phyloP scores from a whole-genome alignment of 2,113 vertebrate species.

The Platanista minor region DNA sequence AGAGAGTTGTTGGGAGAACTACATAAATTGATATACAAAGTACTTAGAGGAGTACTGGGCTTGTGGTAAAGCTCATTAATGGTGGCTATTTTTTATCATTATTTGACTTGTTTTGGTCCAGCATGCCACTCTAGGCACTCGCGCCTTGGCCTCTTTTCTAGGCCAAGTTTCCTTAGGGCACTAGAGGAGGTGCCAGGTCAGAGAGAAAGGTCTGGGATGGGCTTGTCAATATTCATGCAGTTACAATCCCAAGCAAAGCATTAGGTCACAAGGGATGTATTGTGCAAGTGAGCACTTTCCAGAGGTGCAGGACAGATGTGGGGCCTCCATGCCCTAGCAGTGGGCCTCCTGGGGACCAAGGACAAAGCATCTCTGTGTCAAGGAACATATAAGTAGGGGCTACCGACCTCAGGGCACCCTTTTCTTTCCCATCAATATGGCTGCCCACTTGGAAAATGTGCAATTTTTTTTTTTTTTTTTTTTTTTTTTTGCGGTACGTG shows the following conservation, averaged over 20 bases:
- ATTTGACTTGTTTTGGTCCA: not conserved
- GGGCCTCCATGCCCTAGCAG: fast-evolving
- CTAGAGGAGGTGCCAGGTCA: not conserved
- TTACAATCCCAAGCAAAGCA: not conserved
- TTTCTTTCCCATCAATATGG: not conserved
- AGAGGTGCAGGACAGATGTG: not conserved
- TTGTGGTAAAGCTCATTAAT: not conserved
- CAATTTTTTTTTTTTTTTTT: no score
- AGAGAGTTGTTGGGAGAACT: not conserved
- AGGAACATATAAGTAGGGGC: not conserved
- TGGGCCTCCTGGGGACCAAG: not conserved
- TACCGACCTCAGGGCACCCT: not conserved
- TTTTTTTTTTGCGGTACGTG: no score
- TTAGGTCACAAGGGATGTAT: not conserved
- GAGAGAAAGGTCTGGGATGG: not conserved
- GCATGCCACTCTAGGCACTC: no score
- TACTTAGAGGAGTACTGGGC: not conserved
- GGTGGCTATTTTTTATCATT: not conserved
- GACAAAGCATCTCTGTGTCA: not conserved
- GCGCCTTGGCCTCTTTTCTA: not conserved
- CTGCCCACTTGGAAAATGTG: not conserved
- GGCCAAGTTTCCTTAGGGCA: not conserved
- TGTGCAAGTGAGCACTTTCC: not conserved
- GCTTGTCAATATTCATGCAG: not conserved
- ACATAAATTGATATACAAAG: not conserved